Evolutionary conservation across 2,797 vertebrate species (phyloP).

Genomic region (Fringilla coelebs): DNA sequence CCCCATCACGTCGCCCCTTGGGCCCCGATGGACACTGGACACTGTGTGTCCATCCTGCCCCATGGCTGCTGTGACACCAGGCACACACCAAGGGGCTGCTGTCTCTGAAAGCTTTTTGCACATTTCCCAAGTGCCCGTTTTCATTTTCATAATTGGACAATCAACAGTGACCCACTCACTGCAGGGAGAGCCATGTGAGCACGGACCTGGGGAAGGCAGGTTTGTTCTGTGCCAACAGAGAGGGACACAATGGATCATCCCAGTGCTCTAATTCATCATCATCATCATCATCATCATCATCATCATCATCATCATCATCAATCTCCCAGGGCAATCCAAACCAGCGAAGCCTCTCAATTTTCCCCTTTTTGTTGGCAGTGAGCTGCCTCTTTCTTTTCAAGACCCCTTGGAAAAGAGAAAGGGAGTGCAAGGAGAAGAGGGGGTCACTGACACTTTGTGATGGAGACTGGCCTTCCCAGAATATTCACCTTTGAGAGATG

Average conservation of each 20-base stretch:
- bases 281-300: background rate
- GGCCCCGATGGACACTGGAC: background rate
- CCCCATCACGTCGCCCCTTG: accelerated
- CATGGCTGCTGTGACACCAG: background rate
- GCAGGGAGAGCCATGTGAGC: background rate
- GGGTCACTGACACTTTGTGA: background rate
- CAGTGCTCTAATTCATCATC: background rate
- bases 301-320: background rate
- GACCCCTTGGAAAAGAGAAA: background rate
- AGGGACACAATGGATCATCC: background rate
- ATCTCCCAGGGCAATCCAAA: background rate
- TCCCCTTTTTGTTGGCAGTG: background rate
- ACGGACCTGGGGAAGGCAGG: accelerated
- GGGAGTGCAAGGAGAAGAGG: background rate
- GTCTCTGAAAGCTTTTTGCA: background rate
- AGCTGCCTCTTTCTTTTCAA: background rate
- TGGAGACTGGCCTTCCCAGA: background rate
- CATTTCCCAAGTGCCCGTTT: background rate
- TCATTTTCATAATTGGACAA: background rate
- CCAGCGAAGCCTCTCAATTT: background rate
- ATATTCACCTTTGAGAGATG: background rate
- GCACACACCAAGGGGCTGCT: background rate
- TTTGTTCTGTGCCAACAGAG: background rate
- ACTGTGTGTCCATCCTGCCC: background rate
- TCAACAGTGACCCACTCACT: background rate